Evolutionary conservation across 2,797 vertebrate genomes (phyloP).

Genomic region (Eptatretus atami): DNA sequence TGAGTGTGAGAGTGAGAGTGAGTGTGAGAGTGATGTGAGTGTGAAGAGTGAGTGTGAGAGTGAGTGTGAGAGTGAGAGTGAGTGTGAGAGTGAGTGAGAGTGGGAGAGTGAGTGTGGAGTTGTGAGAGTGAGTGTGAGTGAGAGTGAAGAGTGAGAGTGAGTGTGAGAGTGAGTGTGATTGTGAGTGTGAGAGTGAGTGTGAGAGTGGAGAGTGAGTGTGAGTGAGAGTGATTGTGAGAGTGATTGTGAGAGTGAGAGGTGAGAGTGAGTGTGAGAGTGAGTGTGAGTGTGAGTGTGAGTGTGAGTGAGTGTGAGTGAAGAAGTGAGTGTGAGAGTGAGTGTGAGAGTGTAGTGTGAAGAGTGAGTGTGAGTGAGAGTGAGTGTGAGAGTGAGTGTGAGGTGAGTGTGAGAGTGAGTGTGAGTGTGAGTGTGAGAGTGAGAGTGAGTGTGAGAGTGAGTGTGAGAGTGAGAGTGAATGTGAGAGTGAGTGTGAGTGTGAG

Average conservation of each 20-base stretch:
- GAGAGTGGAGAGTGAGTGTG: constrained; percentile 1
- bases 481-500: no score
- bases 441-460: not conserved
- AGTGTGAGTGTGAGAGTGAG: not conserved
- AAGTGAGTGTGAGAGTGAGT: not conserved
- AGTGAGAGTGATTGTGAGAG: not conserved
- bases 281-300: no score
- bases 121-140: not conserved
- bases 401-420: no score
- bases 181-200: not conserved
- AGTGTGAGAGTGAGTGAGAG: not conserved
- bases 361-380: constrained; percentile 4
- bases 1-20: constrained; percentile 1
- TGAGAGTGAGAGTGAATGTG: not conserved
- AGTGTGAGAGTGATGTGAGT: not conserved
- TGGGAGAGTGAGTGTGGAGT: not conserved
- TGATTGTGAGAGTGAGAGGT: no score
- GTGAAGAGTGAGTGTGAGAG: not conserved
- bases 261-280: not conserved
- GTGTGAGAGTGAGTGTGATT: not conserved
- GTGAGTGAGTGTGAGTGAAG: not conserved
- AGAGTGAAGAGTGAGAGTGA: constrained; percentile 3
- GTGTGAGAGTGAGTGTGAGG: not conserved
- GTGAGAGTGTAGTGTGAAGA: not conserved
- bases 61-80: not conserved